phyloP scores from a whole-genome alignment of 2,113 vertebrate genomes.

The Amphilophus citrinellus region DNA sequence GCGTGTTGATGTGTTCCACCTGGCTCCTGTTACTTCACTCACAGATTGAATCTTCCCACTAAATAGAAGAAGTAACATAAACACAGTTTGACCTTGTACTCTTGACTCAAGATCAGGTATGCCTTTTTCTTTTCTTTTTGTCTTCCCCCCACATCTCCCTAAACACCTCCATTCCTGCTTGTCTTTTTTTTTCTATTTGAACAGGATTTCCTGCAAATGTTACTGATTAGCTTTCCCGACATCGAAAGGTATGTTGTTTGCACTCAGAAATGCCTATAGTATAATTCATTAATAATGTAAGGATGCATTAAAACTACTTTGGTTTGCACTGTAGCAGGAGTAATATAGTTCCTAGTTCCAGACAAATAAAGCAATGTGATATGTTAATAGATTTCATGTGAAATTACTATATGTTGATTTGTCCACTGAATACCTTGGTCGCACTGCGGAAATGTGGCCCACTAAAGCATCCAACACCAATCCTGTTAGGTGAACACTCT shows the following conservation, averaged over 20 bases:
- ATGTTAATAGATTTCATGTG: slow-evolving; percentile 30
- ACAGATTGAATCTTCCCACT: slow-evolving; percentile 52
- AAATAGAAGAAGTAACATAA: slow-evolving; percentile 74
- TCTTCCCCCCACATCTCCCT: slow-evolving; percentile 38
- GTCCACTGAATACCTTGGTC: slow-evolving; percentile 26
- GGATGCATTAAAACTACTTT: slow-evolving; percentile 40
- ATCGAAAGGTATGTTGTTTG: slow-evolving; percentile 87
- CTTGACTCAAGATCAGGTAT: slow-evolving; percentile 58
- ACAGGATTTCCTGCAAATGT: slow-evolving; percentile 94
- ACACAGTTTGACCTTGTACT: slow-evolving; percentile 67
- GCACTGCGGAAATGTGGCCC: slow-evolving; percentile 51
- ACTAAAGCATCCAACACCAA: slow-evolving; percentile 55
- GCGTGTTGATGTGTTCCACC: slow-evolving; percentile 59
- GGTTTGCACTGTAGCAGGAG: slow-evolving; percentile 7
- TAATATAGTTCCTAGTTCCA: slow-evolving; percentile 8
- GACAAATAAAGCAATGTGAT: slow-evolving; percentile 27
- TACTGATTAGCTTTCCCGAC: slow-evolving; percentile 88
- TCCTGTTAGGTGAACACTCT: slow-evolving; percentile 66
- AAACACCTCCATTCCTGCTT: slow-evolving; percentile 42
- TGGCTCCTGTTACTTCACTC: slow-evolving; percentile 64
- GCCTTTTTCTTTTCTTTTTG: slow-evolving; percentile 46
- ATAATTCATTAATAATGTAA: slow-evolving; percentile 65
- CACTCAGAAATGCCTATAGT: slow-evolving; percentile 39
- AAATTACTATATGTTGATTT: slow-evolving; percentile 34
- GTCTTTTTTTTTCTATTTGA: slow-evolving; percentile 58